These are phyloP conservation scores for Molossus molossus DNA, from an alignment of 2,797 vertebrate genomes.

Conservation along the genomic window DNA sequence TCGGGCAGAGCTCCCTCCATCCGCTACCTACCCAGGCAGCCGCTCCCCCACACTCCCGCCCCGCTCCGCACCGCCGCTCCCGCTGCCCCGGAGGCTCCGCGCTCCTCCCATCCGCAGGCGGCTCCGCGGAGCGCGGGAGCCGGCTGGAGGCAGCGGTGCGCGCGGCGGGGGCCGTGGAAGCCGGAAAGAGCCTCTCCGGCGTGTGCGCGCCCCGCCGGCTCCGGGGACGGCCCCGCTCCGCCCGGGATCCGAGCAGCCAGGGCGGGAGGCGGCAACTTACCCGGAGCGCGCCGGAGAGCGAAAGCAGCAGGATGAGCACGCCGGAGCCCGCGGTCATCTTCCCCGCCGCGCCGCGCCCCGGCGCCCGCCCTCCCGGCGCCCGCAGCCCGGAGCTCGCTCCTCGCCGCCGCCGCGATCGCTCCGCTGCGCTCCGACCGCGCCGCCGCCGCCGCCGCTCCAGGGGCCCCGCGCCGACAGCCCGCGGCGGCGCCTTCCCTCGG, in stretches of 20 bases:
- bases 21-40: neutral
- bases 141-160: neutral
- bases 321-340: slow-evolving; percentile 83
- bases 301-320: slow-evolving; percentile 82
- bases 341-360: slow-evolving; percentile 74
- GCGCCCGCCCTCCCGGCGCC: slow-evolving; percentile 43
- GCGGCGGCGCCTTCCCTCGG: slow-evolving; percentile 70
- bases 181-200: neutral
- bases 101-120: neutral
- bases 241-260: neutral
- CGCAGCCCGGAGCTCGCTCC: neutral
- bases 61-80: neutral
- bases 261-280: slow-evolving; percentile 84
- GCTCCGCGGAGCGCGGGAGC: slow-evolving; percentile 48
- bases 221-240: neutral
- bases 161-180: neutral
- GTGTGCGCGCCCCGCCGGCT: neutral
- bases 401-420: neutral
- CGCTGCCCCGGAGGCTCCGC: neutral
- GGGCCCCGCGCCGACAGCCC: slow-evolving; percentile 34
- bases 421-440: slow-evolving; percentile 16
- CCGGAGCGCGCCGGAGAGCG: slow-evolving; percentile 85
- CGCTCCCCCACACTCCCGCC: neutral
- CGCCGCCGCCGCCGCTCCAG: slow-evolving; percentile 55
- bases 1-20: neutral